A percentile compares a stretch with the other conserved stretches of the same genome.
Conservation (phyloP, 2,888 invertebrate species). For the Oasisia sp. region DNA sequence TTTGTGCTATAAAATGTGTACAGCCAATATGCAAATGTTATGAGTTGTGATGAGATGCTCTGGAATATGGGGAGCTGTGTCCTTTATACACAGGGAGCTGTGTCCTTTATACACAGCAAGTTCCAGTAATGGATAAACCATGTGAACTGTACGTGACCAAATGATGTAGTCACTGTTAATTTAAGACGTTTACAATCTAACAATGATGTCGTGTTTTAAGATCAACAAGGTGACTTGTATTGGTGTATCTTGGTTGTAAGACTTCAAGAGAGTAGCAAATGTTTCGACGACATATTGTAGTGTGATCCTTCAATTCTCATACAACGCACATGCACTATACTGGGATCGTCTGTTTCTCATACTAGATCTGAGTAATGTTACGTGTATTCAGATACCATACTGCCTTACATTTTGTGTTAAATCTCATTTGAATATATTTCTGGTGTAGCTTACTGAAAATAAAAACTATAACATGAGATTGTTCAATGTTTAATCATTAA, state of each 20-base stretch:
- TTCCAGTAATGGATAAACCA: too few species aligned
- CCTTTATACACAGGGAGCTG: too few species aligned
- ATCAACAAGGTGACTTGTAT: too few species aligned
- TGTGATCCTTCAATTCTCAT: too few species aligned
- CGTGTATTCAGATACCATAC: background rate
- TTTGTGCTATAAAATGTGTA: constrained; percentile 3
- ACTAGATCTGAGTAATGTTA: background rate
- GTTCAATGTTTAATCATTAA: constrained; percentile 17
- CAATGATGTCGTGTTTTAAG: background rate
- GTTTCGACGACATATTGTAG: too few species aligned
- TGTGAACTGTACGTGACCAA: too few species aligned
- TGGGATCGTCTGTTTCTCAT: background rate
- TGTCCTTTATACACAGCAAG: too few species aligned
- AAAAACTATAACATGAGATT: background rate
- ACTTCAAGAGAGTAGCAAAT: too few species aligned
- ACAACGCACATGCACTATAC: too few species aligned
- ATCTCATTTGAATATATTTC: background rate
- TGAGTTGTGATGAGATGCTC: background rate
- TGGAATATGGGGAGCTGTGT: background rate
- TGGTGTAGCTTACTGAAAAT: constrained; percentile 5
- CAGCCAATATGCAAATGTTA: background rate
- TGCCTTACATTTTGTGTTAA: background rate
- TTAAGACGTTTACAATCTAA: background rate
- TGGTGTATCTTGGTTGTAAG: too few species aligned
- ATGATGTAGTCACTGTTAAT: background rate